Conservation (phyloP, 2,113 vertebrate genomes). For the Stomatorhinus ivindoensis region DNA sequence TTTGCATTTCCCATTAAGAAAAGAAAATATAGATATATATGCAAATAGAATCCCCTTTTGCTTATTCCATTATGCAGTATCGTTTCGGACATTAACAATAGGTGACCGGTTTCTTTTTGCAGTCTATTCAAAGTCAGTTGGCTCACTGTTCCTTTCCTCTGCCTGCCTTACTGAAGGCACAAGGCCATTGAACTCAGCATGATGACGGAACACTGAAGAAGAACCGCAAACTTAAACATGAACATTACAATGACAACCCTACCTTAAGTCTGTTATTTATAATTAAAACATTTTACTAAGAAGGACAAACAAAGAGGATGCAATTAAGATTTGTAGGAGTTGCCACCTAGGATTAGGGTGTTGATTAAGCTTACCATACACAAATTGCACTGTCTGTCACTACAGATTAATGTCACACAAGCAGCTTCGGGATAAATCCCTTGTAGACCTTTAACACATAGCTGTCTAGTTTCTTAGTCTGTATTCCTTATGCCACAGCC, state of each 20-base stretch:
- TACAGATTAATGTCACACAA: not conserved
- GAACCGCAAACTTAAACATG: slow-evolving; percentile 13
- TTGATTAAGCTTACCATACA: slow-evolving; percentile 3
- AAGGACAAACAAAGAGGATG: not conserved
- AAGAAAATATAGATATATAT: slow-evolving; percentile 69
- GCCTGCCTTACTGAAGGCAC: not conserved
- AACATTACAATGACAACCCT: not conserved
- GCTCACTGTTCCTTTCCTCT: slow-evolving; percentile 23
- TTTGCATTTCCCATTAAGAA: slow-evolving; percentile 71
- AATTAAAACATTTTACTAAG: not conserved
- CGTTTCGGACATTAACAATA: slow-evolving; percentile 55
- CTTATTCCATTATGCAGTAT: slow-evolving; percentile 52
- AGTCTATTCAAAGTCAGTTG: slow-evolving; percentile 36
- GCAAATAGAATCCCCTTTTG: slow-evolving; percentile 56
- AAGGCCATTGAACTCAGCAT: slow-evolving; percentile 2
- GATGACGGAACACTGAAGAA: not conserved
- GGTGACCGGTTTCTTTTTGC: slow-evolving; percentile 45
- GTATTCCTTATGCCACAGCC: not conserved
- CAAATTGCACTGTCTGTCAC: slow-evolving; percentile 9
- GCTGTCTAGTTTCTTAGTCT: not conserved
- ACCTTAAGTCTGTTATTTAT: not conserved
- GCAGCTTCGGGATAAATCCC: not conserved
- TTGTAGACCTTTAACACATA: not conserved
- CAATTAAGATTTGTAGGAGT: slow-evolving; percentile 7
- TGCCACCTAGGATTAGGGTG: slow-evolving; percentile 4